phyloP scores from a whole-genome alignment of 2,113 vertebrate genomes.

The Brachirus orientalis region DNA sequence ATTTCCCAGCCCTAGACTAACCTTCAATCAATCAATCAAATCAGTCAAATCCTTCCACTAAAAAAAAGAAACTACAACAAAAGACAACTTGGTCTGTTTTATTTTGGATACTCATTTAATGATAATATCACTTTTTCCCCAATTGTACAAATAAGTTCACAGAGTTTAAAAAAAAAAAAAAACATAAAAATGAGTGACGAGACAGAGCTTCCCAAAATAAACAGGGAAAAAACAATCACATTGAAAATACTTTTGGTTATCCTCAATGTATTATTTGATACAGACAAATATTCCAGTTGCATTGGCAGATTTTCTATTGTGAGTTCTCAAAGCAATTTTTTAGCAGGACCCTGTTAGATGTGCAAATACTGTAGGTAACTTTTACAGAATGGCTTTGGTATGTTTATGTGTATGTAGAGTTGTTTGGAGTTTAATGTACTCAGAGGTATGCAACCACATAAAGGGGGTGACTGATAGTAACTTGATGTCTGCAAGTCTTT shows the following conservation, averaged over 20 bases:
- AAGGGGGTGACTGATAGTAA: conserved; percentile 49
- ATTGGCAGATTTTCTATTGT: conserved; percentile 33
- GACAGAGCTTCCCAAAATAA: conserved; percentile 79
- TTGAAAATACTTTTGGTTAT: conserved; percentile 77
- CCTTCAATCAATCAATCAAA: too few relatives aligned
- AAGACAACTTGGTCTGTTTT: neutral
- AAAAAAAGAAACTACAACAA: conserved; percentile 6
- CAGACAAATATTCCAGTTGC: conserved; percentile 78
- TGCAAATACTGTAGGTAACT: conserved; percentile 42
- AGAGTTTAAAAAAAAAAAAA: conserved; percentile 50
- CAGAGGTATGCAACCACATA: conserved; percentile 44
- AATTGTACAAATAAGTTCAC: conserved; percentile 79
- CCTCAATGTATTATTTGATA: conserved; percentile 77
- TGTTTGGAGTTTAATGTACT: conserved; percentile 39
- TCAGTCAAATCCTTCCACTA: neutral
- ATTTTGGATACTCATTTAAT: conserved; percentile 75
- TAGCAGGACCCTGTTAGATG: conserved; percentile 6
- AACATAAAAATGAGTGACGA: conserved; percentile 33
- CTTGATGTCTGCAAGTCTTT: conserved; percentile 59
- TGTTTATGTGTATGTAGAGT: conserved; percentile 32
- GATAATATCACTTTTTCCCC: conserved; percentile 63
- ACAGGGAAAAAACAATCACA: conserved; percentile 79
- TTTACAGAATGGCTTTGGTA: conserved; percentile 57
- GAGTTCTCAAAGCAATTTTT: conserved; percentile 21
- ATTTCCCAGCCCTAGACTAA: too few relatives aligned